Evolutionary conservation across 2,888 invertebrate species (phyloP), one percentile per base, ranked within the genome.

Genomic region (Peribatodes rhomboidaria): DNA sequence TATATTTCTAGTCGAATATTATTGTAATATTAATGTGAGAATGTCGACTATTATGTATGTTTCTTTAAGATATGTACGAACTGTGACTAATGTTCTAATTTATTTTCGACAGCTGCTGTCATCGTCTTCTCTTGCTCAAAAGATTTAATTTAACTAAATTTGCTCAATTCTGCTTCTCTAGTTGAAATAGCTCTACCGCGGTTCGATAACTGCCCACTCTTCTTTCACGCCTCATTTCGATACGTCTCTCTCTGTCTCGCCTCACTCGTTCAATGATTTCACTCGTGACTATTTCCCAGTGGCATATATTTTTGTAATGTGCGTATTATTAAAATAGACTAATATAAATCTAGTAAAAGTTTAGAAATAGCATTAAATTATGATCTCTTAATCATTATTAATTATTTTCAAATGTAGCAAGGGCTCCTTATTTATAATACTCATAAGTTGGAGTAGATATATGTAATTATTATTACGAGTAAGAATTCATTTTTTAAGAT

Each of bases 311-410:
- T 86, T 87, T 86, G 83, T 83, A 86, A 80, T 82, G 79, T 85
- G 81, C 87, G 84, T 89, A 87, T 86, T 85, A 83, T 81, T 83
- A 70, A 79, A 73, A 75, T 90, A 91, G 87, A 91, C 87, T 93
- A 92, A 91, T 90, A 79, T 92, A 91, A 92, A 91, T 89, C 78
- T 91, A 91, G 87, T 83, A 83, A 89, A 87, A 78, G 75, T 83
- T 77, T 90, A 92, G 90, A 77, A 83, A 84, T 92, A 92, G 89
- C 79, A 84, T 87, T 90, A 90, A 91, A 91, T 88, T 92, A 92
- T 93, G 93, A 93, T 93, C 93, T 93, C 93, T 93, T 93, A 93
- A 92, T 92, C 91, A 91, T 87, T 93, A 92, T 92, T 92, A 92
- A 92, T 92, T 90, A 89, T 89, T 90, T 92, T 89, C 86, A 84